Conservation (phyloP, 2,888 invertebrate genomes). For the Meliscaeva auricollis region DNA sequence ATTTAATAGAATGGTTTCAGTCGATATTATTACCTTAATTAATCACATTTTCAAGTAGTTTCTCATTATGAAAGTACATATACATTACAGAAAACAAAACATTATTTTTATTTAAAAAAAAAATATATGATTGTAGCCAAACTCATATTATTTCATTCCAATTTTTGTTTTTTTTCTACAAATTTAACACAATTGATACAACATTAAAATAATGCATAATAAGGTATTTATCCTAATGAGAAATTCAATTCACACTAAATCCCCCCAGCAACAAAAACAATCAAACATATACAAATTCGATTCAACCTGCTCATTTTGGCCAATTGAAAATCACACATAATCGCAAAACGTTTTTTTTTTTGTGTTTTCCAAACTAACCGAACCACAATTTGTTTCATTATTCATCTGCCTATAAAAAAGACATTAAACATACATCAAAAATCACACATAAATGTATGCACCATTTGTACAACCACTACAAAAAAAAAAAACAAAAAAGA, state of each 20-base stretch:
- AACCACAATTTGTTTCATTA: conserved; percentile 47
- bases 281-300: conserved; percentile 1
- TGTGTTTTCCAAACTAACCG: conserved; percentile 4
- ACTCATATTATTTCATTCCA: too few relatives aligned
- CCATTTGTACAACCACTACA: conserved; percentile 54
- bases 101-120: too few relatives aligned
- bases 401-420: conserved; percentile 42
- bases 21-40: too few relatives aligned
- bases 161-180: background rate
- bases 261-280: background rate
- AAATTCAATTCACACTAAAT: background rate
- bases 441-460: conserved; percentile 40
- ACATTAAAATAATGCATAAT: background rate
- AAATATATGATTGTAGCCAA: too few relatives aligned
- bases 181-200: background rate
- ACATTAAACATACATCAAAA: conserved; percentile 14
- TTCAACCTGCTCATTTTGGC: background rate
- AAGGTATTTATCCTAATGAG: background rate
- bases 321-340: conserved; percentile 32
- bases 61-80: too few relatives aligned
- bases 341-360: conserved; percentile 17
- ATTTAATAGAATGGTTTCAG: too few relatives aligned
- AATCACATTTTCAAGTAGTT: too few relatives aligned
- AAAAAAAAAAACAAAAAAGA: conserved; percentile 34
- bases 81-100: too few relatives aligned